Conservation (phyloP, 2,888 invertebrate genomes). For the Augiades crinisus region DNA sequence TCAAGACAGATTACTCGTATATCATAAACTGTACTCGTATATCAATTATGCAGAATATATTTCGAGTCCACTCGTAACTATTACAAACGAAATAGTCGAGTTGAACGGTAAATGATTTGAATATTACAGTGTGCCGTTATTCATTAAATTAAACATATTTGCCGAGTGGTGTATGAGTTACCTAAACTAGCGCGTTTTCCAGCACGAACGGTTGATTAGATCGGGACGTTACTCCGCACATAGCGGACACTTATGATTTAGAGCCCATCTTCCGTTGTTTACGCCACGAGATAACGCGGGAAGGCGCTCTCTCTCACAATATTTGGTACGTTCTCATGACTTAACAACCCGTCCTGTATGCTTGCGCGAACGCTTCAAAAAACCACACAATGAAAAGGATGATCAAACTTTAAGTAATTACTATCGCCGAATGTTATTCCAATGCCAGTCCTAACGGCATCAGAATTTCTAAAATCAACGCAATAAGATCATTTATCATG, state of each 20-base stretch:
- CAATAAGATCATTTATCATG: slow-evolving; percentile 26
- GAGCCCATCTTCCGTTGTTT: slow-evolving; percentile 64
- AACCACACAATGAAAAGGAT: background rate
- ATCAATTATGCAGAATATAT: background rate
- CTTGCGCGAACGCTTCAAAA: background rate
- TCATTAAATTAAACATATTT: slow-evolving; percentile 8
- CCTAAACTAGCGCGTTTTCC: slow-evolving; percentile 17
- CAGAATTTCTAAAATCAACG: slow-evolving; percentile 24
- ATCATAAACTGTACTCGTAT: no score
- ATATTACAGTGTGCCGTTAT: slow-evolving; percentile 3
- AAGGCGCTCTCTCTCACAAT: background rate
- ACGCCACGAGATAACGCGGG: slow-evolving; percentile 58
- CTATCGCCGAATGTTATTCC: no score
- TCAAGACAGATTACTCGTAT: no score
- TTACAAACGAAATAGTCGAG: no score
- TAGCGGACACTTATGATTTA: slow-evolving; percentile 60
- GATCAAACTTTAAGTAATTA: no score
- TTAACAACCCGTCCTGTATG: no score
- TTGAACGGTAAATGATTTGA: background rate
- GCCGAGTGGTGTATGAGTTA: slow-evolving; percentile 7
- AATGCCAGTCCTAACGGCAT: slow-evolving; percentile 14
- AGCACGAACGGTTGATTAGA: slow-evolving; percentile 34
- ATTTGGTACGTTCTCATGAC: background rate
- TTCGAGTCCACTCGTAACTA: background rate
- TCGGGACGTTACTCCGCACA: slow-evolving; percentile 54